Percentiles rank a stretch among this genome's conserved stretches.
Evolutionary conservation across 2,797 vertebrate genomes (phyloP).

Genomic region (Epinephelus coioides): DNA sequence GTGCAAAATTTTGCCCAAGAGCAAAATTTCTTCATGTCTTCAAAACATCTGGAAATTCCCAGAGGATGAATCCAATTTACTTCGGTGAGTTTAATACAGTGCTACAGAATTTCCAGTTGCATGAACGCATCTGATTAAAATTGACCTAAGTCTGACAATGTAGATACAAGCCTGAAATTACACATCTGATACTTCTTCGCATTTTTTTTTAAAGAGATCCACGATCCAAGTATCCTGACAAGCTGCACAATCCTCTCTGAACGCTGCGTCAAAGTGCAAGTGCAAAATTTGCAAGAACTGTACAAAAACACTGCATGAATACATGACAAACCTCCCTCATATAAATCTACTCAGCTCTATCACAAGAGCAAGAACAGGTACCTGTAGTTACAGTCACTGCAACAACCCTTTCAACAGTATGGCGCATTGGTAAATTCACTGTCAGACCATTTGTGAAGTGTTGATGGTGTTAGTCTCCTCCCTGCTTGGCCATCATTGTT

Average conservation of each 20-base stretch:
- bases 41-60: not conserved
- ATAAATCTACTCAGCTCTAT: slow-evolving; percentile 16
- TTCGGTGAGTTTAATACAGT: not conserved
- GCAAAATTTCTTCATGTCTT: not conserved
- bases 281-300: slow-evolving; percentile 4
- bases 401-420: not conserved
- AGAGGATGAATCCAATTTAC: not conserved
- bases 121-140: not conserved
- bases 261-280: not conserved
- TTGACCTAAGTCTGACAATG: not conserved
- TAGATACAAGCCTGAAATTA: not conserved
- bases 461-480: slow-evolving; percentile 1
- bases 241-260: not conserved
- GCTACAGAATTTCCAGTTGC: not conserved
- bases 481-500: not conserved
- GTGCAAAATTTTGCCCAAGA: not conserved
- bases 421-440: not conserved
- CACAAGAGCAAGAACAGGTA: slow-evolving; percentile 2
- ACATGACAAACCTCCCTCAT: slow-evolving; percentile 2
- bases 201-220: not conserved
- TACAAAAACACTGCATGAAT: not conserved
- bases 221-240: not conserved
- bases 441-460: not conserved
- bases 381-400: not conserved
- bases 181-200: not conserved